A percentile compares a stretch with the other conserved stretches of the same genome.
phyloP scores from a whole-genome alignment of 2,113 vertebrate species.

The Pterocles orientalis region DNA sequence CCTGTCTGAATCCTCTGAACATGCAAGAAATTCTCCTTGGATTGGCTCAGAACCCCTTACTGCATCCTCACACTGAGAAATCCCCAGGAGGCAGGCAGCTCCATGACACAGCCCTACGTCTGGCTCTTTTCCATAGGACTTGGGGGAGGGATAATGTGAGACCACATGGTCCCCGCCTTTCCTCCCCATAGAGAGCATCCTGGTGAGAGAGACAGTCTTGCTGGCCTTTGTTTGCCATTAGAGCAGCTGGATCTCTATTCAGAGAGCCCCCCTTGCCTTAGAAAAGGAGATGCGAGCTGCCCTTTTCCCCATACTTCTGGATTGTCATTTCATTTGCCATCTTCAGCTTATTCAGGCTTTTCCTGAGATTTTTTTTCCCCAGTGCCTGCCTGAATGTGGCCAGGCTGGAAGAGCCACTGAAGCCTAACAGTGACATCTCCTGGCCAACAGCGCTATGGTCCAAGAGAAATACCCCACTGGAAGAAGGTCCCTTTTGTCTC shows the following conservation, averaged over 20 bases:
- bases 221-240: background rate
- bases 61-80: background rate
- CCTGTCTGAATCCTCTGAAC: background rate
- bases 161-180: background rate
- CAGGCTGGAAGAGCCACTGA: background rate
- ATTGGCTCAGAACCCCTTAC: background rate
- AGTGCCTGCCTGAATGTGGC: background rate
- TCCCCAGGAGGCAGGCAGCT: background rate
- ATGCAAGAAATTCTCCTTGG: background rate
- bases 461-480: background rate
- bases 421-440: slow-evolving; percentile 63
- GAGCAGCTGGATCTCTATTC: background rate
- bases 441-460: slow-evolving; percentile 20
- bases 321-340: background rate
- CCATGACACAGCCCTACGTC: fast-evolving
- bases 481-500: background rate
- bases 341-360: background rate
- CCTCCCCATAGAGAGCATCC: background rate
- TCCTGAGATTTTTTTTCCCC: background rate
- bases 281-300: background rate
- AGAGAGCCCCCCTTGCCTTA: background rate
- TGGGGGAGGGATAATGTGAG: background rate
- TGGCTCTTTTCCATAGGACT: background rate
- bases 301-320: background rate
- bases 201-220: fast-evolving